A percentile compares a stretch with the other conserved stretches of the same genome.
Evolutionary conservation across 2,113 vertebrate genomes (phyloP).

Genomic region (Phaethon lepturus): DNA sequence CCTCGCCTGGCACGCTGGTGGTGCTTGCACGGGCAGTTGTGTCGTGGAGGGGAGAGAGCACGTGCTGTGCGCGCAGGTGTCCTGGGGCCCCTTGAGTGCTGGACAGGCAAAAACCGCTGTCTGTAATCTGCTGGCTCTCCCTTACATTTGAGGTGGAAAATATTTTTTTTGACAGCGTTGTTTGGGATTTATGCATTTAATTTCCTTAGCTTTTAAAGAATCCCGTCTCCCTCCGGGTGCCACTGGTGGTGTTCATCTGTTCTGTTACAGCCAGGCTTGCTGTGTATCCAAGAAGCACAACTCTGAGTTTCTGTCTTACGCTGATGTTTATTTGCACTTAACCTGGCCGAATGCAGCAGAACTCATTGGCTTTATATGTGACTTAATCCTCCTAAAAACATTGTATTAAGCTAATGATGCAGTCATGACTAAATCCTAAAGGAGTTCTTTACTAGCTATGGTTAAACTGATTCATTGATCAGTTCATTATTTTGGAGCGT

Average conservation of each 20-base stretch:
- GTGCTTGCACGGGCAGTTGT: too few species aligned
- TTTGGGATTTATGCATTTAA: not conserved
- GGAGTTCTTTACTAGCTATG: not conserved
- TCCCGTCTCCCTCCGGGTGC: not conserved
- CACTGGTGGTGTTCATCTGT: not conserved
- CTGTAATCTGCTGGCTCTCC: not conserved
- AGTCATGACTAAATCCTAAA: not conserved
- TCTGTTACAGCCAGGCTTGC: not conserved
- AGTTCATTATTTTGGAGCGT: not conserved
- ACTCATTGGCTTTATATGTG: not conserved
- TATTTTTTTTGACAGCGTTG: not conserved
- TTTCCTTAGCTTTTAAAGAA: not conserved
- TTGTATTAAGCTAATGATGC: not conserved
- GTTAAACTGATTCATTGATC: not conserved
- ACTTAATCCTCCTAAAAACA: not conserved
- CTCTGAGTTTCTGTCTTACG: too few species aligned
- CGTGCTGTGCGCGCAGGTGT: accelerated
- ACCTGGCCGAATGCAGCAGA: not conserved
- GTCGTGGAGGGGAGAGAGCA: too few species aligned
- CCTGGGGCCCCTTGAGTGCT: not conserved
- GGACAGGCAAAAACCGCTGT: not conserved
- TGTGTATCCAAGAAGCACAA: not conserved
- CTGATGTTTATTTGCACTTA: not conserved
- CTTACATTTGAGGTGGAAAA: not conserved
- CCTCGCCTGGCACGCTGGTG: not conserved